Base-by-base conservation (phyloP, 2,113 vertebrate species). In the Agapornis roseicollis region DNA sequence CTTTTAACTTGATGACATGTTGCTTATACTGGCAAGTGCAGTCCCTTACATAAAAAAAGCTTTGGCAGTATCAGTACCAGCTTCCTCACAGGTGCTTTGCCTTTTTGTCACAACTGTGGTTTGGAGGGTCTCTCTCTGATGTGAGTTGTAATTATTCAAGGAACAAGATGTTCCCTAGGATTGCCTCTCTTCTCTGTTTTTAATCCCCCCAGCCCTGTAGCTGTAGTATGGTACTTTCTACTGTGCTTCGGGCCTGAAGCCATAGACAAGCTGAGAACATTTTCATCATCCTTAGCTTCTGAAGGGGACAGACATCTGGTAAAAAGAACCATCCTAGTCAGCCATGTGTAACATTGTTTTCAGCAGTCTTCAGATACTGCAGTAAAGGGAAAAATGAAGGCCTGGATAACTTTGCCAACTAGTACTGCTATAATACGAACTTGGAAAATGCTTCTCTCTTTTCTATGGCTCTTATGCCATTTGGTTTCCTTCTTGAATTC, bases 401-500 rank as follows among this genome's bases (percentile, higher is more conserved):
- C 49, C 64, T 68, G 65, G 35, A 49, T 88, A 74, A 87, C 74
- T 37, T 91, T 93, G 84, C 80, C 84, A 92, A 17, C 33, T 89
- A 70, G 49, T 66, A 63, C 71, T 83, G 5, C 46, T 91, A 10
- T 55, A 88, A 58, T 50, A 50, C 80, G 85, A 60, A 74, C 72
- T 84, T 80, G 82, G 88, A 76, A 88, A 80, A 86, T 41, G 20
- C 63, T 41, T 76, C 10, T 70, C 52, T 80, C 17, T 88, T 19
- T 56, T 88, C 55, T 25, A 60, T 71, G 55, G 37, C 28, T 88
- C 6, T 55, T 92, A 17, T 13, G 27, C 69, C 49, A 28, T 86
- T 95, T 94, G 76, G 68, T 93, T 93, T 95, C 69, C 73, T 86
- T 84, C 83, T 92, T 82, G 58, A 65, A 46, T 74, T 90, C 68